Conservation (phyloP, 64 coral and sea anemone species). For the Actinia equina region DNA sequence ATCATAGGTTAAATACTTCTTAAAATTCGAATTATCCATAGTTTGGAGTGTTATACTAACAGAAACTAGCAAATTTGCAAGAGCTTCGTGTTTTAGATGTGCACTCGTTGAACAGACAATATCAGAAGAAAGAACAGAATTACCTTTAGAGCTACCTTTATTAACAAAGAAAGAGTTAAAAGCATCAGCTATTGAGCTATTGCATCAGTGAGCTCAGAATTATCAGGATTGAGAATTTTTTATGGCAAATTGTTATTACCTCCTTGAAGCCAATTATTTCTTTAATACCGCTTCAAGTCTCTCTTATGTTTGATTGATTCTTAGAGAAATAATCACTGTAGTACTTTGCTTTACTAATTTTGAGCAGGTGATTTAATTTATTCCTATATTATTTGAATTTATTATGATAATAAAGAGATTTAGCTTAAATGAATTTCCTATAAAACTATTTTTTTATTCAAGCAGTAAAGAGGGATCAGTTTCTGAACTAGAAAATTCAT, state of each 20-base stretch:
- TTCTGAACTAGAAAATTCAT: too few species aligned
- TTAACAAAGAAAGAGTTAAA: not conserved
- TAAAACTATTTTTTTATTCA: not conserved
- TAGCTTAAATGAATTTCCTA: constrained; percentile 19
- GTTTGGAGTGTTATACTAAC: too few species aligned
- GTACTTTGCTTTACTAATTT: constrained; percentile 2
- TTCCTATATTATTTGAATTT: constrained; percentile 5
- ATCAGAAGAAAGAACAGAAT: not conserved
- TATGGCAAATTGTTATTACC: not conserved
- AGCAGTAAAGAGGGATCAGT: not conserved
- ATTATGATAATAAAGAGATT: constrained; percentile 7
- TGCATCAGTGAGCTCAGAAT: not conserved
- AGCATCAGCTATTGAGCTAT: not conserved
- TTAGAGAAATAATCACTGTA: constrained; percentile 20
- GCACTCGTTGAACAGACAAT: too few species aligned
- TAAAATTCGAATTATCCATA: too few species aligned
- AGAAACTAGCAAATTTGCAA: too few species aligned
- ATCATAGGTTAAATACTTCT: too few species aligned
- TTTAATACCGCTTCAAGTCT: constrained; percentile 20
- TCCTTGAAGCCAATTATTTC: not conserved
- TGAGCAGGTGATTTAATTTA: constrained; percentile 17
- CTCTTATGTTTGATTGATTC: constrained; percentile 3
- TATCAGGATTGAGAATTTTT: not conserved
- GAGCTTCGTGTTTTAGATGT: too few species aligned
- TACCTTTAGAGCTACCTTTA: not conserved